Evolutionary conservation across 2,888 invertebrate species (phyloP).

Genomic region (Ectemnius continuus): DNA sequence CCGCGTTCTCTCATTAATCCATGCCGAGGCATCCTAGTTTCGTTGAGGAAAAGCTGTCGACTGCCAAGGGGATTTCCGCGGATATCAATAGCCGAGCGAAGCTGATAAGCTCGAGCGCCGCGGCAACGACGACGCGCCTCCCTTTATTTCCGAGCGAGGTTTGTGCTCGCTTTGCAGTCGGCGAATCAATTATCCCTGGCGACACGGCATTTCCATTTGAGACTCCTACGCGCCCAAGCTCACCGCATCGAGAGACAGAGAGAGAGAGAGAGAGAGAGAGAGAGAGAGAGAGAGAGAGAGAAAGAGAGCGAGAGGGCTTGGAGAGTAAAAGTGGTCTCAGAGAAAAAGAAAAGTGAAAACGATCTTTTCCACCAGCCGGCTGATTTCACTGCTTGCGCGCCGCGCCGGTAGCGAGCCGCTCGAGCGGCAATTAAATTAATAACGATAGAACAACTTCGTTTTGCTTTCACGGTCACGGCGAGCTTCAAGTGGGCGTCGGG

Average conservation of each 20-base stretch:
- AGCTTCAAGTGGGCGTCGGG: no score
- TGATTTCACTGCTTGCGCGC: no score
- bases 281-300: slow-evolving; percentile 1
- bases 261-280: slow-evolving; percentile 6
- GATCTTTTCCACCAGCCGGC: no score
- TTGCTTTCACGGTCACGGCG: not conserved
- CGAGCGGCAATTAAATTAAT: slow-evolving; percentile 14
- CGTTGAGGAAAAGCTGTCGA: slow-evolving; percentile 34
- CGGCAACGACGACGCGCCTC: slow-evolving; percentile 1
- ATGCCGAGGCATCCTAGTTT: slow-evolving; percentile 15
- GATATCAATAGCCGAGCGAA: slow-evolving; percentile 38
- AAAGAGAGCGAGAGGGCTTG: not conserved
- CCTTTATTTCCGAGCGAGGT: slow-evolving; percentile 14
- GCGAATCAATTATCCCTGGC: slow-evolving; percentile 49
- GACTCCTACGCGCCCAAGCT: not conserved
- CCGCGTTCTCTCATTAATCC: slow-evolving; percentile 31
- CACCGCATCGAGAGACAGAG: not conserved
- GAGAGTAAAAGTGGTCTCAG: slow-evolving; percentile 4
- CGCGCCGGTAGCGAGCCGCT: not conserved
- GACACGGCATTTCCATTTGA: slow-evolving; percentile 27
- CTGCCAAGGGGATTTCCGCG: slow-evolving; percentile 38
- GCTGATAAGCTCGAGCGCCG: slow-evolving; percentile 41
- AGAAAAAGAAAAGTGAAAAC: not conserved
- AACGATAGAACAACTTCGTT: not conserved
- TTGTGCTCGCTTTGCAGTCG: slow-evolving; percentile 27